Evolutionary conservation across 2,113 vertebrate genomes (phyloP).

Genomic region (Spermophilus dauricus): DNA sequence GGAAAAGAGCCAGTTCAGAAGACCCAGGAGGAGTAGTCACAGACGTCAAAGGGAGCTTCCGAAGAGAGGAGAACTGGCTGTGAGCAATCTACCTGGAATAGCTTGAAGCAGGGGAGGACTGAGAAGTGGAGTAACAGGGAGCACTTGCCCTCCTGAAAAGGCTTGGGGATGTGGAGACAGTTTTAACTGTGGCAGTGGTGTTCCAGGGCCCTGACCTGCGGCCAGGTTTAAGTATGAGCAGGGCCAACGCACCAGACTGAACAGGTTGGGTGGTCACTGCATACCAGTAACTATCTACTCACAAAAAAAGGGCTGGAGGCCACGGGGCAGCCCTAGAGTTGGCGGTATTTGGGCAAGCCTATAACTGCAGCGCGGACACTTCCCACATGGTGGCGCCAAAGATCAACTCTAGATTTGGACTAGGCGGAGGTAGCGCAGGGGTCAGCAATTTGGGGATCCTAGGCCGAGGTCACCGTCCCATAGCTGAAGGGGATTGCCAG

Average conservation of each 20-base stretch:
- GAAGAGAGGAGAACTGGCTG: not conserved
- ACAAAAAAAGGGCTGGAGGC: not conserved
- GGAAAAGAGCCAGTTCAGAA: conserved; percentile 20
- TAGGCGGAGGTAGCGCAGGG: not conserved
- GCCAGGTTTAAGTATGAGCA: not conserved
- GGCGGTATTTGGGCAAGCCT: not conserved
- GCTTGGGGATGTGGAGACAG: not conserved
- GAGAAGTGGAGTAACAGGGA: not conserved
- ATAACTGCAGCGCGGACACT: not conserved
- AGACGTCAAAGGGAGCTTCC: not conserved
- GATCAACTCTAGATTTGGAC: not conserved
- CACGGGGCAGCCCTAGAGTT: not conserved
- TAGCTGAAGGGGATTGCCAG: not conserved
- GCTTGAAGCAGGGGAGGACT: not conserved
- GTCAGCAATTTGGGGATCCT: not conserved
- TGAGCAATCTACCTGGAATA: not conserved
- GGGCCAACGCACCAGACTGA: not conserved
- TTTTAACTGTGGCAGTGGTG: not conserved
- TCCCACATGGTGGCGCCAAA: conserved; percentile 77
- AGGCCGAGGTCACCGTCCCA: not conserved
- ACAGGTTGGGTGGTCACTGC: not conserved
- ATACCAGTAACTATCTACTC: not conserved
- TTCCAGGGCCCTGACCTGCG: not conserved
- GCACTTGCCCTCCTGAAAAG: not conserved
- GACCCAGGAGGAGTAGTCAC: not conserved